phyloP scores from a whole-genome alignment of 2,797 vertebrate species.

The Xyrichtys novacula region DNA sequence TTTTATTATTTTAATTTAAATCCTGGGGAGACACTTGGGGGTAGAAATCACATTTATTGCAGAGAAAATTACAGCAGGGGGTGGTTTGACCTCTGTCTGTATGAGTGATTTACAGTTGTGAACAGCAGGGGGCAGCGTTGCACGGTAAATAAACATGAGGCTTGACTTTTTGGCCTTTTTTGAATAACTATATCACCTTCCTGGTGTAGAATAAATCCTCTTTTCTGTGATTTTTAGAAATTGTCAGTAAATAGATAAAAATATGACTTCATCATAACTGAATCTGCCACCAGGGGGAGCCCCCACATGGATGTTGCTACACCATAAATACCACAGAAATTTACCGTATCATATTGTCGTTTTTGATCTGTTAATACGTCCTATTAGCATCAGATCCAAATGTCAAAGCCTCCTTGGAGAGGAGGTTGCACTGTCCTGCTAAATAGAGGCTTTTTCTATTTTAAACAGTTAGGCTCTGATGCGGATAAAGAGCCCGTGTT shows the following conservation, averaged over 20 bases:
- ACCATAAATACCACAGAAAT: background rate
- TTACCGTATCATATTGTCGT: background rate
- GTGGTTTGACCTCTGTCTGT: too few species aligned
- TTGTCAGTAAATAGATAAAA: background rate
- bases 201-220: background rate
- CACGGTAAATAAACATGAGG: background rate
- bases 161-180: background rate
- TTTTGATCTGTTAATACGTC: conserved; percentile 36
- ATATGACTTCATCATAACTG: background rate
- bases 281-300: conserved; percentile 42
- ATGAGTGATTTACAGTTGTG: background rate
- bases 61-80: too few species aligned
- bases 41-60: too few species aligned
- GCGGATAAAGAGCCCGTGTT: conserved; percentile 52
- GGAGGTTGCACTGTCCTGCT: conserved; percentile 18
- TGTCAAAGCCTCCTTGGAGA: conserved; percentile 28
- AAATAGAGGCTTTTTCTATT: conserved; percentile 56
- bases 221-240: background rate
- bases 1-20: too few species aligned
- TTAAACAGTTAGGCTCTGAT: conserved; percentile 40
- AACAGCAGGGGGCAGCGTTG: conserved; percentile 66
- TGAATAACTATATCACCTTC: background rate
- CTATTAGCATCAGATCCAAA: conserved; percentile 13
- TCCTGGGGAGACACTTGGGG: too few species aligned
- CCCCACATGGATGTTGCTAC: background rate